A percentile compares a stretch with the other conserved stretches of the same genome.
phyloP scores from a whole-genome alignment of 1,140 invertebrate genomes.

The Drosophila prosaltans region DNA sequence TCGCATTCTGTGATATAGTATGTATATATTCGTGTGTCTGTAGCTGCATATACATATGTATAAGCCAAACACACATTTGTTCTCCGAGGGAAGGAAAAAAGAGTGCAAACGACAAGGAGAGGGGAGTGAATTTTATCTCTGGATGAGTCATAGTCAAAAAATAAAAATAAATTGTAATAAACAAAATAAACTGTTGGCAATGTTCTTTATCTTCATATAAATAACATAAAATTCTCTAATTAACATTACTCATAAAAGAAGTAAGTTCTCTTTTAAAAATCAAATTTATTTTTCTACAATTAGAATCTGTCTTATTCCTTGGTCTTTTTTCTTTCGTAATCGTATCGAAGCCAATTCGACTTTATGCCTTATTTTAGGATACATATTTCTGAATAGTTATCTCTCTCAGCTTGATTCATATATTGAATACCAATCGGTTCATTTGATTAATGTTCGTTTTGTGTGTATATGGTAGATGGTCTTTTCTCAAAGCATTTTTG shows the following conservation, averaged over 20 bases:
- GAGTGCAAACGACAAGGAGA: not conserved
- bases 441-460: constrained; percentile 2
- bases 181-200: too few species aligned
- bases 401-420: too few species aligned
- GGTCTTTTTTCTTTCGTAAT: too few species aligned
- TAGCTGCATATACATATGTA: not conserved
- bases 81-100: not conserved
- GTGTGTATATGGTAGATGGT: not conserved
- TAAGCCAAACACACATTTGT: constrained; percentile 7
- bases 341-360: too few species aligned
- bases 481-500: not conserved
- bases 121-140: not conserved
- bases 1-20: constrained; percentile 37
- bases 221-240: too few species aligned
- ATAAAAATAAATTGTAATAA: not conserved
- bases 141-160: constrained; percentile 8
- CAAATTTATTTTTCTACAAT: too few species aligned
- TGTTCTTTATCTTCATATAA: too few species aligned
- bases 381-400: too few species aligned
- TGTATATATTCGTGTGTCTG: constrained; percentile 24
- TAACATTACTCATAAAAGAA: too few species aligned
- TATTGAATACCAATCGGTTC: not conserved
- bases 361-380: too few species aligned
- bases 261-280: too few species aligned
- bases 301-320: too few species aligned